phyloP scores from a whole-genome alignment of 1,140 invertebrate species.

The Meloidogyne floridensis region DNA sequence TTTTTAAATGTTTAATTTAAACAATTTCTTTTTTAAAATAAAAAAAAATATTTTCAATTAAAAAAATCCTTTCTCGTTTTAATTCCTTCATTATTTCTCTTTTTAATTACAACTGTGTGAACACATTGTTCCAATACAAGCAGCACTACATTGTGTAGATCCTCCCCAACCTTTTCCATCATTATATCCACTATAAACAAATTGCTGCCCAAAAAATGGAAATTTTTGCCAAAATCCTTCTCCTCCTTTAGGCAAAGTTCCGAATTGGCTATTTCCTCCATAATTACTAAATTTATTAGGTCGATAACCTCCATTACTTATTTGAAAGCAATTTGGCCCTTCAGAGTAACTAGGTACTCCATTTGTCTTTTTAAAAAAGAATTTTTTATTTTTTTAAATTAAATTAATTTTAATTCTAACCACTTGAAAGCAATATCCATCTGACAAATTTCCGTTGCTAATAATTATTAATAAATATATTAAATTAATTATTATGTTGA shows the following conservation, averaged over 20 bases:
- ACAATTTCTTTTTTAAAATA: too few species aligned
- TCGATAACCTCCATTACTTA: background rate
- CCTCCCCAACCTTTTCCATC: background rate
- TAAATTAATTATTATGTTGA: too few species aligned
- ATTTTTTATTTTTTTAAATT: background rate
- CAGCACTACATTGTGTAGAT: background rate
- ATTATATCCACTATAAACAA: background rate
- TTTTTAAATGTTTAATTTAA: too few species aligned
- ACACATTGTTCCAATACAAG: background rate
- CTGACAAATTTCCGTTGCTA: background rate
- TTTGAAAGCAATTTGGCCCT: background rate
- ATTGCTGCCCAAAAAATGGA: background rate
- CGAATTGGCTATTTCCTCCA: background rate
- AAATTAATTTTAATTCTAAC: background rate
- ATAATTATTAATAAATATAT: too few species aligned
- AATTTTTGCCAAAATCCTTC: background rate
- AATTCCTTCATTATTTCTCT: too few species aligned
- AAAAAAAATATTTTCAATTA: too few species aligned
- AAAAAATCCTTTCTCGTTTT: too few species aligned
- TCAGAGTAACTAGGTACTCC: background rate
- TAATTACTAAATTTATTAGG: background rate
- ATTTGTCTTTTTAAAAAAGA: background rate
- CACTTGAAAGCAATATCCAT: conserved; percentile 7
- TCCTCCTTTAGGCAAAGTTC: background rate
- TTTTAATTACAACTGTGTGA: background rate